Evolutionary conservation across 2,113 vertebrate species (phyloP).

Genomic region (Colinus virginianus): DNA sequence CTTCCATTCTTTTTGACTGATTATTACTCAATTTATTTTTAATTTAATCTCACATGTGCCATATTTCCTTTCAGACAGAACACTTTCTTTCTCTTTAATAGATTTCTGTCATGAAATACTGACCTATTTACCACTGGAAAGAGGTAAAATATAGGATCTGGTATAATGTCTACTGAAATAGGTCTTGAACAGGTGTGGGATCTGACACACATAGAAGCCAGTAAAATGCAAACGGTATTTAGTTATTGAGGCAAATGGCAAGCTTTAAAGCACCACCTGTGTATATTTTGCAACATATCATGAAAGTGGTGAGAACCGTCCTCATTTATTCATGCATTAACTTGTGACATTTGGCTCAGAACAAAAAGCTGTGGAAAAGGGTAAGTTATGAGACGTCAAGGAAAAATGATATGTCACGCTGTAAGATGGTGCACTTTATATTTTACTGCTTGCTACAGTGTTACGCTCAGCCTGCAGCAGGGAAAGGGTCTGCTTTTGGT

Average conservation of each 20-base stretch:
- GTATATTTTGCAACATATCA: slow-evolving; percentile 70
- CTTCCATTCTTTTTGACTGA: slow-evolving; percentile 32
- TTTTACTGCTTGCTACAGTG: slow-evolving; percentile 3
- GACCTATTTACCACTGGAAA: slow-evolving; percentile 43
- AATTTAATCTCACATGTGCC: slow-evolving; percentile 21
- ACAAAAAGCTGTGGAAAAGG: slow-evolving; percentile 58
- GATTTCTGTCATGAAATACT: slow-evolving; percentile 45
- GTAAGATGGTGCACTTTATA: slow-evolving; percentile 21
- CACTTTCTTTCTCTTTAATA: slow-evolving; percentile 15
- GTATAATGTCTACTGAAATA: slow-evolving; percentile 7
- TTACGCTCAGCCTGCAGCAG: neutral
- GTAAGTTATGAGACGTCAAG: slow-evolving; percentile 54
- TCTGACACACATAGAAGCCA: slow-evolving; percentile 51
- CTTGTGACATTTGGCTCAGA: slow-evolving; percentile 65
- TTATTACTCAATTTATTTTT: slow-evolving; percentile 57
- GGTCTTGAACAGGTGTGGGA: slow-evolving; percentile 33
- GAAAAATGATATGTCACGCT: neutral
- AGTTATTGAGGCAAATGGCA: slow-evolving; percentile 58
- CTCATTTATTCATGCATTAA: slow-evolving; percentile 60
- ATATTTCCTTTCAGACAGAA: slow-evolving; percentile 43
- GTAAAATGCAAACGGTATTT: slow-evolving; percentile 63
- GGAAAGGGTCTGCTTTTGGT: neutral
- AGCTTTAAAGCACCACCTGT: slow-evolving; percentile 65
- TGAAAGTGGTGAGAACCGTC: slow-evolving; percentile 53
- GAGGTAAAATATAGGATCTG: slow-evolving; percentile 36